Evolutionary conservation across 23 tunicate genomes (phyloP).

Genomic region (Diplosoma virens): DNA sequence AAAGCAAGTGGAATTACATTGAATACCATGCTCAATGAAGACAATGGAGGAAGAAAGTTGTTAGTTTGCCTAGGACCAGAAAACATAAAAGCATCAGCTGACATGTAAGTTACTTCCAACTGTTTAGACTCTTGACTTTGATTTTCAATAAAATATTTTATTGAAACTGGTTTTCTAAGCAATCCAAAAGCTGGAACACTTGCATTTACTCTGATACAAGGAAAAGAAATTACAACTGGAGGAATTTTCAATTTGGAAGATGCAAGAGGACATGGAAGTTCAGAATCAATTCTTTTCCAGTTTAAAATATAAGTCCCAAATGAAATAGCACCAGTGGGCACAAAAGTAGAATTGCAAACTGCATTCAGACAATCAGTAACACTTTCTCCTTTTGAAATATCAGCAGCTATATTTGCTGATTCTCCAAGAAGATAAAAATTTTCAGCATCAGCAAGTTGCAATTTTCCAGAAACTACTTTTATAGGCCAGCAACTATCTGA

Average conservation of each 20-base stretch:
- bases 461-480: conserved; percentile 18
- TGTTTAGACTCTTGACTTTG: conserved; percentile 43
- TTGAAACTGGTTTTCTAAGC: conserved; percentile 16
- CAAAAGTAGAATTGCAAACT: neutral
- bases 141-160: conserved; percentile 44
- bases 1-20: conserved; percentile 66
- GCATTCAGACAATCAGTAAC: conserved; percentile 32
- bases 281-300: conserved; percentile 17
- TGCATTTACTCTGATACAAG: conserved; percentile 30
- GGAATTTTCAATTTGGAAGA: conserved; percentile 32
- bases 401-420: neutral
- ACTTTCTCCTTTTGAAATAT: conserved; percentile 21
- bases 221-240: neutral
- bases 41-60: conserved; percentile 51
- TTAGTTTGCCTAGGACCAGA: conserved; percentile 71
- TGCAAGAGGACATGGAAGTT: neutral
- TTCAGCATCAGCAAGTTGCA: neutral
- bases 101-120: conserved; percentile 44
- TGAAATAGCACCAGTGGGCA: neutral
- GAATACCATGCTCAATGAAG: conserved; percentile 28
- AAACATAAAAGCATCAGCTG: conserved; percentile 77
- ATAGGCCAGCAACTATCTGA: conserved; percentile 57
- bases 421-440: conserved; percentile 7
- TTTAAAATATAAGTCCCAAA: conserved; percentile 5
- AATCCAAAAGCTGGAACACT: conserved; percentile 55